phyloP scores from a whole-genome alignment of 2,888 invertebrate genomes.

The Sphaeridia pumilis region DNA sequence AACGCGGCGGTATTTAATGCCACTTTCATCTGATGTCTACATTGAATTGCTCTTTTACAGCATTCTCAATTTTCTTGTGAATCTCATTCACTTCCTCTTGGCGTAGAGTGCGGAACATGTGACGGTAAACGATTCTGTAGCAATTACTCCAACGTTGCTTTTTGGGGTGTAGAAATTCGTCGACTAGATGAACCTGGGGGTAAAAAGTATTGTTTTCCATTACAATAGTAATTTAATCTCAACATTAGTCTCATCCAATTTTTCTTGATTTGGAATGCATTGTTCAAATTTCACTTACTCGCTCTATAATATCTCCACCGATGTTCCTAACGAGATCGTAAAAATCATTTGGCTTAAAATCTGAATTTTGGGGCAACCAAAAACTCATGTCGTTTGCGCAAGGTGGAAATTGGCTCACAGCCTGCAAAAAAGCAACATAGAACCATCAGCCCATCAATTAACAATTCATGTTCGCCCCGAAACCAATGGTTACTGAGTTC shows the following conservation, averaged over 20 bases:
- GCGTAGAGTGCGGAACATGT: slow-evolving; percentile 76
- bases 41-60: slow-evolving; percentile 43
- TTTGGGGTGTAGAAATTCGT: slow-evolving; percentile 76
- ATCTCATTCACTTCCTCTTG: slow-evolving; percentile 74
- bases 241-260: background rate
- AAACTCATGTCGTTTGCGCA: slow-evolving; percentile 89
- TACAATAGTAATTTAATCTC: background rate
- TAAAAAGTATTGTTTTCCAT: slow-evolving; percentile 9
- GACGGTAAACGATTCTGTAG: slow-evolving; percentile 83
- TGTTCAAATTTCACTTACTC: background rate
- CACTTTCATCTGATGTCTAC: slow-evolving; percentile 39
- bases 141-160: slow-evolving; percentile 70
- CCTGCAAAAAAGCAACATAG: no score
- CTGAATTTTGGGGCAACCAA: slow-evolving; percentile 66
- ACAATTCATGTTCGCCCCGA: no score
- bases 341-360: slow-evolving; percentile 69
- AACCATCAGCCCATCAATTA: no score
- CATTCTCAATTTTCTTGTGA: slow-evolving; percentile 61
- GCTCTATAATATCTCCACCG: slow-evolving; percentile 79
- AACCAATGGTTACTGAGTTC: no score
- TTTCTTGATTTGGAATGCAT: background rate
- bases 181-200: slow-evolving; percentile 63
- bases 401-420: slow-evolving; percentile 73
- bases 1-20: no score
- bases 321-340: slow-evolving; percentile 80